phyloP scores from a whole-genome alignment of 2,797 vertebrate genomes.

The Anolis apletophallus region DNA sequence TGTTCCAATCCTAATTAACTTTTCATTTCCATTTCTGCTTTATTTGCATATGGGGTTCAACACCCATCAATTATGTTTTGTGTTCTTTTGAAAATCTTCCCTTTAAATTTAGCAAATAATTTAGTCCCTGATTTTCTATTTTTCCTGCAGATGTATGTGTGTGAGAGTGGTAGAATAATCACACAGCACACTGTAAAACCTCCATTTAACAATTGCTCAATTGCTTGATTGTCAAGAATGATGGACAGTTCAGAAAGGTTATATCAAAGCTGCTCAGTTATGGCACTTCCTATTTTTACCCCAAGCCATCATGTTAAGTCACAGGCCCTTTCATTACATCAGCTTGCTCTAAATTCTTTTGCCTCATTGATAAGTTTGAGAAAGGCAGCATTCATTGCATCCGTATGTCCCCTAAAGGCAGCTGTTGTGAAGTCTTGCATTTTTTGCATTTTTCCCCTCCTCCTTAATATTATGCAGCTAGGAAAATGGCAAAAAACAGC shows the following conservation, averaged over 20 bases:
- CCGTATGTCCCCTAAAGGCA: constrained; percentile 70
- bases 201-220: constrained; percentile 27
- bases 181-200: constrained; percentile 29
- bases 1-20: not conserved
- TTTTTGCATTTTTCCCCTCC: constrained; percentile 52
- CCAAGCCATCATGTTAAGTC: constrained; percentile 50
- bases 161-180: constrained; percentile 24
- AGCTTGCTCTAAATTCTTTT: constrained; percentile 62
- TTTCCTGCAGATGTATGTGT: not conserved
- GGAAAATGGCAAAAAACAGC: constrained; percentile 54
- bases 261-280: constrained; percentile 40
- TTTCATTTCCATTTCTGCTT: not conserved
- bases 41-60: not conserved
- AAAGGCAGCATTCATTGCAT: constrained; percentile 71
- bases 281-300: constrained; percentile 49
- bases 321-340: constrained; percentile 50
- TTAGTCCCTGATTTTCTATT: not conserved
- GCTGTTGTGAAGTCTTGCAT: constrained; percentile 66
- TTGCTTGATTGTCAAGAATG: constrained; percentile 31
- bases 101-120: not conserved
- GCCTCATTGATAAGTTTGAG: constrained; percentile 67
- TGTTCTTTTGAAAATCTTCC: not conserved
- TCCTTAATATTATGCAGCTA: constrained; percentile 59
- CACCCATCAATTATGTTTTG: constrained; percentile 26
- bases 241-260: constrained; percentile 33